Evolutionary conservation across 1,140 invertebrate species (phyloP), one percentile per base, ranked within the genome.

Genomic region (Ostrea denselamellosa): DNA sequence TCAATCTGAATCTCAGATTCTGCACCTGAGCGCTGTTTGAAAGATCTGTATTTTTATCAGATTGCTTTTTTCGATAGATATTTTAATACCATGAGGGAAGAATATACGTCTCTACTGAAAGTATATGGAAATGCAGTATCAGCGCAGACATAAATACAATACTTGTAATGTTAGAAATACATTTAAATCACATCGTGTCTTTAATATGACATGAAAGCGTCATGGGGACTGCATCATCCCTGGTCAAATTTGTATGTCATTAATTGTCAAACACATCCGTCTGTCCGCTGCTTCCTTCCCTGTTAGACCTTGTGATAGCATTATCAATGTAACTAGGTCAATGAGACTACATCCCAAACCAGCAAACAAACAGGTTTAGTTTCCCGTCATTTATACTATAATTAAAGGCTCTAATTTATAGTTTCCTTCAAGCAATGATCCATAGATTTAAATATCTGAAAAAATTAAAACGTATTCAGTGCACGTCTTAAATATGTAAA

Each of bases 271-370:
- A 62, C 56, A 62, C 56, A 19, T n/a, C n/a, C 17, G 17, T 62
- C 56, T 62, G 0, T 4, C 56, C n/a, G 14, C 68, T 34, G 28
- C 25, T 77, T 77, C 68, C 68, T 77, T 77, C 68, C 68, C 25
- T 22, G 68, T 77, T 34, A 28, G 68, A 77, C 25, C 68, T 77
- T 77, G 68, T 77, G 68, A 77, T 25, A 12, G 28, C 68, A 34
- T 28, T 19, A 62, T 62, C 17, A 25, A 25, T 77, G 2, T 77
- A 77, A 28, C 28, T 77, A 17, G 68, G 68, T 77, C 68, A 77
- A 9, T 25, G 4, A 77, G 68, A 25, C 34, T 28, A 77, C 28
- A 7, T 28, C 56, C n/a, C 17, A 62, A 19, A 7, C 56, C 17
- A 19, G 56, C 14, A 62, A 19, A 0, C 56, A 17, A 19, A n/a